Evolutionary conservation across 1,140 invertebrate species (phyloP), one percentile per base, ranked within the genome.

Genomic region (Cepaea nemoralis): DNA sequence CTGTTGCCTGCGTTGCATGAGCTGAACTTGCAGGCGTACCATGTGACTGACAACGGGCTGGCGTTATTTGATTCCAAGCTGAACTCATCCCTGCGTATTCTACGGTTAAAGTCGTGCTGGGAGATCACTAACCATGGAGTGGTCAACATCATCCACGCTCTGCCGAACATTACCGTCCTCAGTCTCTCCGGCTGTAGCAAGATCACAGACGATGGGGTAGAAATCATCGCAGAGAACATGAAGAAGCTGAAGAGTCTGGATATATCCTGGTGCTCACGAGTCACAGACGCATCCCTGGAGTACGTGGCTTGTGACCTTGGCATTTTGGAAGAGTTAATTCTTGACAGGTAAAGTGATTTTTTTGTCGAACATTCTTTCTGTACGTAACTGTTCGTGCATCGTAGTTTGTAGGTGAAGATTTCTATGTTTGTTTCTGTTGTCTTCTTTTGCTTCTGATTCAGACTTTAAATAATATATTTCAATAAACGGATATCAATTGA

Each of bases 231-330:
- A 0, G 97, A 99, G 93, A 98, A 98, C 93, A 93, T 98, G 82
- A 95, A 95, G 86, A 95, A 96, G 85, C 93, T 99, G 88, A 94
- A 96, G 85, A 95, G 94, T 77, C 93, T 98, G 84, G 97, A 99
- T 93, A 93, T 99, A 82, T 97, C 96, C 84, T 99, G 97, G 97
- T 98, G 97, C 93, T 96, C 97, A 66, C 93, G 96, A 86, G 96
- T 99, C 87, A 98, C 97, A 74, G 97, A 99, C 92, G 95, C 96
- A 84, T 96, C 96, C 81, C 94, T 99, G 85, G 97, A 99, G 92
- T 98, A 97, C 92, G 98, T 98, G 88, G 97, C 97, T 83, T 98
- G 97, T 93, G 97, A 99, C 93, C 94, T 98, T 84, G 96, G 96
- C 91, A 95, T 96, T 87, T 93, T 99, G 82, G 96, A 98, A 91